These are phyloP conservation scores for Harmothoe impar DNA, from an alignment of 2,888 invertebrate genomes.

Conservation along the genomic window DNA sequence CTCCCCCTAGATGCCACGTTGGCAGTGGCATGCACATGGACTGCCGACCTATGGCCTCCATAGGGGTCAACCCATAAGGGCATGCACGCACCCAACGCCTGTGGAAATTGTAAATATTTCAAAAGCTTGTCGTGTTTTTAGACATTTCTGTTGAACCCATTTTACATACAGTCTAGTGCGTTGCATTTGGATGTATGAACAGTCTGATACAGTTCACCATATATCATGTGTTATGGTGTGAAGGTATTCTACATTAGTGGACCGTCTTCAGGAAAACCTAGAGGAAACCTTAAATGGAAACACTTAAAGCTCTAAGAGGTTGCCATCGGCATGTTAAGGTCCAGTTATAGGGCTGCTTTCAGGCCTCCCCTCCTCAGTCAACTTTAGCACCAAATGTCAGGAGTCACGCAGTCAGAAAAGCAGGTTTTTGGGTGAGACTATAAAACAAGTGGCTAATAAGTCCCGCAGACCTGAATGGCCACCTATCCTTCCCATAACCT, in stretches of 20 bases:
- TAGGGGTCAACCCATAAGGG: background rate
- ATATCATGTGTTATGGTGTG: too few species aligned
- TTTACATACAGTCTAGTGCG: too few species aligned
- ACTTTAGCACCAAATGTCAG: background rate
- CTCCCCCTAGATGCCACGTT: background rate
- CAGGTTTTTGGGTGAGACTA: background rate
- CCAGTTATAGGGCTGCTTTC: background rate
- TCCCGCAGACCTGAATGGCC: background rate
- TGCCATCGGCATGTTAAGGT: constrained; percentile 3
- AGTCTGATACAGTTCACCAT: too few species aligned
- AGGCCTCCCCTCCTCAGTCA: background rate
- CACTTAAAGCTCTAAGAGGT: background rate
- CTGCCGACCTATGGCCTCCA: background rate
- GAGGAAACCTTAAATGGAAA: background rate
- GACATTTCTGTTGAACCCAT: too few species aligned
- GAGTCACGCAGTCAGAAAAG: background rate
- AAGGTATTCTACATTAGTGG: too few species aligned
- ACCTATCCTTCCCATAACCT: background rate
- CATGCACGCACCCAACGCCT: background rate
- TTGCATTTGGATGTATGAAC: too few species aligned
- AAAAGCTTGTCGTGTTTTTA: background rate
- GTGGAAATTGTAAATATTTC: background rate
- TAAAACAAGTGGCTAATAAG: constrained; percentile 5
- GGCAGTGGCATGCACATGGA: background rate
- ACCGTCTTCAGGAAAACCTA: background rate